Evolutionary conservation across 2,797 vertebrate species (phyloP), one percentile per base, ranked within the genome.

Genomic region (Euphonia xanthogaster): DNA sequence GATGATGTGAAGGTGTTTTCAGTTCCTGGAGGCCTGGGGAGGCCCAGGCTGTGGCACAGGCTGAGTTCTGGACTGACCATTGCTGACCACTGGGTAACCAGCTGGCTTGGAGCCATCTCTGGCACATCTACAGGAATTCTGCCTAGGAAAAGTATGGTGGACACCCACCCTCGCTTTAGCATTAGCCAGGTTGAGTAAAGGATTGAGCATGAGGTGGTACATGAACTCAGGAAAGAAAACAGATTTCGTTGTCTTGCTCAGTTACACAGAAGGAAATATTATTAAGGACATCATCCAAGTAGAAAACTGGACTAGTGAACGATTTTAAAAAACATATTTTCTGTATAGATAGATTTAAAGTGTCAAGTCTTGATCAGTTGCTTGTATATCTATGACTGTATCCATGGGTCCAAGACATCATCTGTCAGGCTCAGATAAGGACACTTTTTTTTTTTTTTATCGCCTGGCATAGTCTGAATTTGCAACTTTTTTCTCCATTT

Each of bases 401-500:
- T 53, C 72, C 35, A 72, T 20, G 86, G 22, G 85, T 77, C 61
- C 86, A 96, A 93, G 37, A 75, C 19, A 72, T 58, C 58, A 60
- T 54, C 71, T 95, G 53, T 87, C 87, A 91, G 61, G 24, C 61
- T 66, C 44, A 66, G 89, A 28, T 91, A 53, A 74, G 74, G 96
- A 27, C 27, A 63, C 27, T 37, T 12, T 1, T 62, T 94, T 85
- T 77, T 85, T 97, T 85, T 81, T 85, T 97, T 81, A 95, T 89
- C 2, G 0, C 9, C 40, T 83, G 86, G 21, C 22, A 44, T 18
- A 95, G 68, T 93, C 97, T 93, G 94, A 95, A 96, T 96, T 75
- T 93, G 75, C 72, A 92, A 94, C 22, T 19, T 47, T 83, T 89
- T 91, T 21, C 40, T 87, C 81, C 53, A 57, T 95, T 86, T 88